Conservation (phyloP, 2,113 vertebrate species). For the Abramis brama region DNA sequence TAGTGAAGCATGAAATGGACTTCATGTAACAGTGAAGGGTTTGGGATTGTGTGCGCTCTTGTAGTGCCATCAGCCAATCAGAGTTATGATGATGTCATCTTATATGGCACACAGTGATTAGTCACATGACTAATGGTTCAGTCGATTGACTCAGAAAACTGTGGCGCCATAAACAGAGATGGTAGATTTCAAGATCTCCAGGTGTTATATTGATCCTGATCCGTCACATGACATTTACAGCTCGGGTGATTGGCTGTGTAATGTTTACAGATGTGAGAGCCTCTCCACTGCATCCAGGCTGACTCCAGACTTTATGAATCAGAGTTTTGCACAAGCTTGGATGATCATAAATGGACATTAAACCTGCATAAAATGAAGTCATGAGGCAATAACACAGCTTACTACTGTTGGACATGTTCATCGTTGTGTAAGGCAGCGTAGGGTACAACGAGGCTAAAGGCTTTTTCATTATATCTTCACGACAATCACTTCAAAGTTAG, state of each 20-base stretch:
- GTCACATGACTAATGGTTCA: not conserved
- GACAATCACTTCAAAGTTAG: not conserved
- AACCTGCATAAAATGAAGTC: not conserved
- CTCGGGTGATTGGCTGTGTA: not conserved
- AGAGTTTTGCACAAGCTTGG: not conserved
- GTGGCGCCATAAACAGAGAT: not conserved
- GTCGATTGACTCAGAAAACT: not conserved
- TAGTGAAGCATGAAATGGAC: not conserved
- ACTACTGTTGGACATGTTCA: not conserved
- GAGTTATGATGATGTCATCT: not conserved
- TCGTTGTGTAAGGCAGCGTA: not conserved
- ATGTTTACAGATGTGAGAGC: not conserved
- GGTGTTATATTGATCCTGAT: not conserved
- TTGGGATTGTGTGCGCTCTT: not conserved
- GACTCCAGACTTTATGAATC: not conserved
- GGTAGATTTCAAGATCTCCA: not conserved
- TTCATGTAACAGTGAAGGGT: conserved; percentile 4
- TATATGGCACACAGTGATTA: not conserved
- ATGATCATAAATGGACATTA: not conserved
- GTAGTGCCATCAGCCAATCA: not conserved
- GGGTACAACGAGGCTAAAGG: not conserved
- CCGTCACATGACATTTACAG: not conserved
- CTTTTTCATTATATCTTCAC: not conserved
- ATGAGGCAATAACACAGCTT: not conserved
- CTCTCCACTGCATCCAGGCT: no score